phyloP scores from a whole-genome alignment of 2,888 invertebrate genomes.

The Caenorhabditis sp. region DNA sequence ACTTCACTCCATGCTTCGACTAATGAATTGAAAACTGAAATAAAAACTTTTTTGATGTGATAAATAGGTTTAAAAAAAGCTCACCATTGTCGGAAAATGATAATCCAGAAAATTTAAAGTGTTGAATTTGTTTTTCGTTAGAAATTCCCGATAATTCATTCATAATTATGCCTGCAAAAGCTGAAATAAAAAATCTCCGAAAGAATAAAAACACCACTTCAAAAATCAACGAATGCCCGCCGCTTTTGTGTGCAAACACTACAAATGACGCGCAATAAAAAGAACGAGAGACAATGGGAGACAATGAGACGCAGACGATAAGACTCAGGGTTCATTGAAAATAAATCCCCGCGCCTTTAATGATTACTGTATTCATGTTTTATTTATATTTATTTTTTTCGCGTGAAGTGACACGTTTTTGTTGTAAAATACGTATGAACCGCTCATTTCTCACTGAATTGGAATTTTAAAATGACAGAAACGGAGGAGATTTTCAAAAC shows the following conservation, averaged over 20 bases:
- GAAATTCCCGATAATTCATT: background rate
- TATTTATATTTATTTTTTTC: background rate
- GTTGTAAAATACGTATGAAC: background rate
- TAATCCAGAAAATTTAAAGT: constrained; percentile 3
- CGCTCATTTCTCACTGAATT: background rate
- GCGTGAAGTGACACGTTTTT: background rate
- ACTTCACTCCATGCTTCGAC: background rate
- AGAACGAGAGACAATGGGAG: background rate
- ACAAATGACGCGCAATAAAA: background rate
- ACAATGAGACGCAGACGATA: background rate
- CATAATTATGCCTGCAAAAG: background rate
- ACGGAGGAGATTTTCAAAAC: background rate
- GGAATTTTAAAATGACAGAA: constrained; percentile 6
- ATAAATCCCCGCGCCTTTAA: no score
- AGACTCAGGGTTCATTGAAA: no score
- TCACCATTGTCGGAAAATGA: background rate
- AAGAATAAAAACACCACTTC: background rate
- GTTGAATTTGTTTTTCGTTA: constrained; percentile 2
- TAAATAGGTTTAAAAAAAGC: background rate
- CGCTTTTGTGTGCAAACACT: background rate
- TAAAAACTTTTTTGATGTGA: background rate
- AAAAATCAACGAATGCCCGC: background rate
- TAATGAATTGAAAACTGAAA: background rate
- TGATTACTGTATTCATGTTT: no score
- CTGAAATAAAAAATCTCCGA: background rate